These are phyloP conservation scores for Hermodice carunculata DNA, from an alignment of 2,888 invertebrate genomes.

Conservation along the genomic window DNA sequence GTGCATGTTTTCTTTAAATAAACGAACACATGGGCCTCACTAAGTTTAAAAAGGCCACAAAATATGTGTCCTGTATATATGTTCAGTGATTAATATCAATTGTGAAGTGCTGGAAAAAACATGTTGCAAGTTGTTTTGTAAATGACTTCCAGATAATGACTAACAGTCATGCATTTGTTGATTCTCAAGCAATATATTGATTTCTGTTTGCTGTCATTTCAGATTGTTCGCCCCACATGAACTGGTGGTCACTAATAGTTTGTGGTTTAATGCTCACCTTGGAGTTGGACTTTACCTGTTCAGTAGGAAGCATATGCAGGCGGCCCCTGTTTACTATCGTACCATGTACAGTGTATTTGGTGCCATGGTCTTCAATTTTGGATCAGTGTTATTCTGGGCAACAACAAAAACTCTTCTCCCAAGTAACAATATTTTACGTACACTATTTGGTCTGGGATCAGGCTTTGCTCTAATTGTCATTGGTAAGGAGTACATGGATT, in stretches of 20 bases:
- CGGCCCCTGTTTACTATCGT: conserved; percentile 79
- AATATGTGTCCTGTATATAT: not conserved
- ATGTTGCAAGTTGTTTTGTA: not conserved
- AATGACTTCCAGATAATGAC: not conserved
- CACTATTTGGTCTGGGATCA: conserved; percentile 79
- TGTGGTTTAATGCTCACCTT: conserved; percentile 84
- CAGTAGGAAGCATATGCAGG: conserved; percentile 81
- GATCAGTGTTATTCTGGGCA: conserved; percentile 91
- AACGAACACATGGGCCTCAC: not conserved
- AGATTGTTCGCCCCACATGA: conserved; percentile 67
- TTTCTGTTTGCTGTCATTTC: too few relatives aligned
- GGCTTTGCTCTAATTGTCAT: conserved; percentile 78
- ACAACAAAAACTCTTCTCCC: conserved; percentile 85
- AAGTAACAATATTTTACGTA: conserved; percentile 77
- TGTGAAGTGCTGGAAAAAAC: not conserved
- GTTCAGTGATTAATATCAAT: not conserved
- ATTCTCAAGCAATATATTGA: too few relatives aligned
- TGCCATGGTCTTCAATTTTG: conserved; percentile 83
- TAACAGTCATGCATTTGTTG: too few relatives aligned
- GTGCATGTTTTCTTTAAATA: too few relatives aligned
- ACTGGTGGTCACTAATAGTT: conserved; percentile 74
- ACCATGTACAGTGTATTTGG: conserved; percentile 72
- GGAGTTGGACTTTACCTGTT: conserved; percentile 89
- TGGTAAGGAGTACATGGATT: conserved; percentile 77
- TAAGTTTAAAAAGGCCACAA: not conserved